Base-by-base conservation (phyloP, 2,888 invertebrate species). In the Dorcus parallelipipedus region DNA sequence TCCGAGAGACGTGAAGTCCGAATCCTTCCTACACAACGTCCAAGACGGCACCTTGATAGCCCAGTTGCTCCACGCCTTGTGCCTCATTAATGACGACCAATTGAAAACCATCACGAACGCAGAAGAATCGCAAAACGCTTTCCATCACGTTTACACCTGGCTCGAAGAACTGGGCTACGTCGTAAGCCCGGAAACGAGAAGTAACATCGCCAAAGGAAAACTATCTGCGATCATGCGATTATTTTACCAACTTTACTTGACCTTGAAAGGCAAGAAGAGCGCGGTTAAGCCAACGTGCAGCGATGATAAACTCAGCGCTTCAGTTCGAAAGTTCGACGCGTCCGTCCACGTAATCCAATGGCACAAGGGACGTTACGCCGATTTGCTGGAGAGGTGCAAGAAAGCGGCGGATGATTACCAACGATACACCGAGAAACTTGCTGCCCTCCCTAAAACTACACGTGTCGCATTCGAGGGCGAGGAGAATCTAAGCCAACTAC, bases 211-310 rank as follows among this genome's bases (percentile, higher is more conserved):
- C 60, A 76, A 78, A 55, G 82, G 82, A 1, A 80, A 77, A 58
- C 82, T 83, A 3, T 79, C 81, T 7, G 73, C 82, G 0, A 74
- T 84, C 5, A 73, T 86, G 3, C 79, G 83, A 38, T 68, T 88
- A 2, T 84, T 86, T 70, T 86, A 86, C 72, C 82, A 84, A 71
- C 72, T 87, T 3, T 87, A 84, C 69, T 75, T 87, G 7, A 79
- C 80, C 61, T 75, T 87, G 52, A 84, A 86, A 64, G 82, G 82
- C 69, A 83, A 81, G 70, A 83, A 14, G 14, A 23, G 76, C 58
- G 65, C 72, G 50, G 75, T 76, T 48, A 73, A 77, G 43, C 70
- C 77, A 60, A 54, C 49, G 7, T 26, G 60, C 5, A 58, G 66
- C 42, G 17, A 45, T 8, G 38, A 48, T 9, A 45, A 50, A 17